A percentile compares a stretch with the other conserved stretches of the same genome.
These are phyloP conservation scores for Myopa tessellatipennis DNA, from an alignment of 2,888 invertebrate genomes.

Conservation along the genomic window DNA sequence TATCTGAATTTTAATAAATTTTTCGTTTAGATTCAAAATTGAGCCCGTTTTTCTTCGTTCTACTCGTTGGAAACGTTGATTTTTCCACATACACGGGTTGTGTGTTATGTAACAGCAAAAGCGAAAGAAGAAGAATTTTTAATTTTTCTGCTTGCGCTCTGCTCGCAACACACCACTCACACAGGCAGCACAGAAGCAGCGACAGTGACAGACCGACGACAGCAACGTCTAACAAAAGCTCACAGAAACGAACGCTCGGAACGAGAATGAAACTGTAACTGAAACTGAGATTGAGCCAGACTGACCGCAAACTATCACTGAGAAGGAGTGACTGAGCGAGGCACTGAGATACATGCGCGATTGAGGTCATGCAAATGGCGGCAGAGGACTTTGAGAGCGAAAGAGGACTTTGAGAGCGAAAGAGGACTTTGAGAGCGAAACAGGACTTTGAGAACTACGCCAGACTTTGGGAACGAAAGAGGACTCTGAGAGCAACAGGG, in stretches of 20 bases:
- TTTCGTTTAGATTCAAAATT: background rate
- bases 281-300: background rate
- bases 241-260: background rate
- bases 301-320: no score
- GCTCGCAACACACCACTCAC: background rate
- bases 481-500: background rate
- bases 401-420: background rate
- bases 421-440: constrained; percentile 3
- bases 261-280: background rate
- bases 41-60: background rate
- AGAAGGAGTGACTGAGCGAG: background rate
- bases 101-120: constrained; percentile 33
- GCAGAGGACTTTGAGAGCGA: background rate
- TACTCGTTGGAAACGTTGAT: constrained; percentile 3
- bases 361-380: no score
- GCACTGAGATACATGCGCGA: no score
- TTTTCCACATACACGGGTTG: constrained; percentile 2
- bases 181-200: constrained; percentile 19
- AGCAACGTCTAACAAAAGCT: background rate
- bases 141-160: background rate
- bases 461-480: background rate
- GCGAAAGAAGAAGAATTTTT: constrained; percentile 15
- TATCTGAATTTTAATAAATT: no score
- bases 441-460: no score
- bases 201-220: constrained; percentile 27